Evolutionary conservation across 2,888 invertebrate species (phyloP).

Genomic region (Trileptium ribeirensis): DNA sequence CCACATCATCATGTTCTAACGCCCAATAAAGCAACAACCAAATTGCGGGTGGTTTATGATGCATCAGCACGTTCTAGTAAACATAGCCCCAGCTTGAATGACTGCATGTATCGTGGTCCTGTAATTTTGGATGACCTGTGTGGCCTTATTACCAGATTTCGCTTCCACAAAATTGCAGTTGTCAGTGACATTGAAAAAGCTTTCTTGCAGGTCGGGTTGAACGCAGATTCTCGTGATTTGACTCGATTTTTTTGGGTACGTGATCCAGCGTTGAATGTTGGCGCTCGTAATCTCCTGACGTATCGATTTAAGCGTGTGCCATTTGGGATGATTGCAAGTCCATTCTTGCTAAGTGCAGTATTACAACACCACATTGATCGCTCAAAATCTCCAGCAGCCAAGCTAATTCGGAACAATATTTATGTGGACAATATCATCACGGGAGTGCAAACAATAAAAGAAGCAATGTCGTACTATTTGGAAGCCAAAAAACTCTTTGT

Average conservation of each 20-base stretch:
- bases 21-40: constrained; percentile 34
- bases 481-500: constrained; percentile 30
- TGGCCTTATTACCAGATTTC: constrained; percentile 28
- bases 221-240: constrained; percentile 23
- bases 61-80: constrained; percentile 26
- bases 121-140: constrained; percentile 24
- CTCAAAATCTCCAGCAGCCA: neutral
- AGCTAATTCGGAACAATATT: constrained; percentile 23
- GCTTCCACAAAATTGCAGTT: constrained; percentile 26
- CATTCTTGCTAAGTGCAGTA: neutral
- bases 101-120: constrained; percentile 33
- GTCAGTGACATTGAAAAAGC: constrained; percentile 23
- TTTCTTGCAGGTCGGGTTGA: constrained; percentile 18
- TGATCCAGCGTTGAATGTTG: neutral
- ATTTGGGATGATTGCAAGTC: constrained; percentile 24
- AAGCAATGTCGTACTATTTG: constrained; percentile 18
- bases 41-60: constrained; percentile 40
- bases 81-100: constrained; percentile 28
- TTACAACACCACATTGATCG: constrained; percentile 7
- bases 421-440: constrained; percentile 35
- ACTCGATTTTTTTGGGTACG: constrained; percentile 32
- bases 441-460: neutral
- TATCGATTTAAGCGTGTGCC: constrained; percentile 29
- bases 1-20: constrained; percentile 33
- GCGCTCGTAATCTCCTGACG: constrained; percentile 20